Evolutionary conservation across 2,113 vertebrate genomes (phyloP).

Genomic region (Ibidorhyncha struthersii): DNA sequence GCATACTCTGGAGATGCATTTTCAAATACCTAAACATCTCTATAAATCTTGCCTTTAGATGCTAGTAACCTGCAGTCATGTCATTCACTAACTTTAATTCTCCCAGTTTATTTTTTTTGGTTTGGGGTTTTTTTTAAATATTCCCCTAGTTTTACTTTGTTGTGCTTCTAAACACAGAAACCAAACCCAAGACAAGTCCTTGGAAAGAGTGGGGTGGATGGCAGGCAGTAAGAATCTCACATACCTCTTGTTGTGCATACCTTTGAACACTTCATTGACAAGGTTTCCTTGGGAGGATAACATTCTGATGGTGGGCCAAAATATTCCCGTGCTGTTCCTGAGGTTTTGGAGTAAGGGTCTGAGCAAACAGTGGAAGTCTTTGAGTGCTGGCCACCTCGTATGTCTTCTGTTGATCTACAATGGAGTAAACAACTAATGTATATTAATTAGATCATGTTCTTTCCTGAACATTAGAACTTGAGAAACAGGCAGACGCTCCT

Average conservation of each 20-base stretch:
- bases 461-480: neutral
- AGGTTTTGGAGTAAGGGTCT: neutral
- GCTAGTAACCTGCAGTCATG: neutral
- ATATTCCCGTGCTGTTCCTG: neutral
- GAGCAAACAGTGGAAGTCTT: neutral
- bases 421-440: neutral
- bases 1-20: neutral
- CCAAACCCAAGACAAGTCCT: neutral
- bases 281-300: constrained; percentile 50
- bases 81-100: neutral
- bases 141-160: neutral
- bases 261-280: constrained; percentile 72
- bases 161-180: neutral
- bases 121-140: neutral
- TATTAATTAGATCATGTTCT: neutral
- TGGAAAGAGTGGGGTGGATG: neutral
- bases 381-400: neutral
- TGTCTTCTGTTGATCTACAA: constrained; percentile 18
- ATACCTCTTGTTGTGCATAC: constrained; percentile 75
- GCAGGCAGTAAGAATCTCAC: neutral
- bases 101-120: neutral
- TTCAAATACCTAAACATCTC: neutral
- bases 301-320: neutral
- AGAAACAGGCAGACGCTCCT: neutral
- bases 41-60: neutral